phyloP scores from a whole-genome alignment of 2,113 vertebrate species.

The Oryzias curvinotus region DNA sequence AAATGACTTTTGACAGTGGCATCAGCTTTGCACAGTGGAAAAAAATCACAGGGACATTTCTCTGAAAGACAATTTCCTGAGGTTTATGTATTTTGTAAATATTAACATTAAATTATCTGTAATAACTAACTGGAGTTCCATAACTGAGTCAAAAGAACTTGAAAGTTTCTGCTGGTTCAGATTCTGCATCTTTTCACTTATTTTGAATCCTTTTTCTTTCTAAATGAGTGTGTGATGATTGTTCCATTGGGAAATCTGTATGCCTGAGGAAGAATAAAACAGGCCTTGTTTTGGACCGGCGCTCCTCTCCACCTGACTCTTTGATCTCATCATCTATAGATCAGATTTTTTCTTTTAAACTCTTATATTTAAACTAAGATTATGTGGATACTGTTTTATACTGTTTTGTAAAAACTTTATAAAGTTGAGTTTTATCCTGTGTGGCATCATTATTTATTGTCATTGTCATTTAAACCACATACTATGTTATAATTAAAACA shows the following conservation, averaged over 20 bases:
- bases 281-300: too few species aligned
- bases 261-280: too few species aligned
- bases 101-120: background rate
- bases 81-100: background rate
- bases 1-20: conserved; percentile 4
- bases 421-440: conserved; percentile 2
- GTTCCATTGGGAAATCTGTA: too few species aligned
- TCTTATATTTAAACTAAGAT: background rate
- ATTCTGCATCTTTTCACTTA: conserved; percentile 30
- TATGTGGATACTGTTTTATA: conserved; percentile 48
- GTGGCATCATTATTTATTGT: conserved; percentile 61
- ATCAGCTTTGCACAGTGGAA: conserved; percentile 23
- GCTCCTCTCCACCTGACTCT: too few species aligned
- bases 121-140: background rate
- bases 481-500: conserved; percentile 55
- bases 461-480: conserved; percentile 30
- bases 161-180: conserved; percentile 70
- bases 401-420: conserved; percentile 33
- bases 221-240: background rate
- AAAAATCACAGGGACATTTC: conserved; percentile 10
- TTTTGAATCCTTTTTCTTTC: background rate
- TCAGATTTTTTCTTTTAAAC: conserved; percentile 39
- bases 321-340: conserved; percentile 25
- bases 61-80: too few species aligned
- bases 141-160: conserved; percentile 1